Base-by-base conservation (phyloP, 2,888 invertebrate genomes). In the Hemaris fuciformis region DNA sequence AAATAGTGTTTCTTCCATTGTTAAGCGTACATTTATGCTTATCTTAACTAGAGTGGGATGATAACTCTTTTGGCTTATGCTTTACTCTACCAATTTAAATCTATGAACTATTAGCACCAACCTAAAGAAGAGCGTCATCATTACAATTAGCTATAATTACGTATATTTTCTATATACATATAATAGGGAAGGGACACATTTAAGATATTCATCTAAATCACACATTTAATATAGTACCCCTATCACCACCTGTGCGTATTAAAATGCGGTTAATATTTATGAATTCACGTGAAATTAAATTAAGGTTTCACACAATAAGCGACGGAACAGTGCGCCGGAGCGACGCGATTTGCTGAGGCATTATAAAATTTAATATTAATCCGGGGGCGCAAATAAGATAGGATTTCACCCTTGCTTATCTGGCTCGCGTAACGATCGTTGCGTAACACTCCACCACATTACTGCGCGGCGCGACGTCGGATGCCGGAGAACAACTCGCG, bases 321-420 rank as follows among this genome's bases (percentile, higher is more conserved):
- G 79, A 48, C 59, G 74, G 73, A 79, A 76, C 62, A 68, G 68
- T 80, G 73, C 73, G 77, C 74, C 71, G 70, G 64, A 67, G 75
- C 75, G 75, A 74, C 69, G 73, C 80, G 83, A 84, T 84, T 81
- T 80, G 76, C 80, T 80, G 82, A 84, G 81, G 81, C 80, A 81
- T 84, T 87, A 86, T 86, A 87, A 89, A 89, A 90, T 89, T 88
- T 87, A 91, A 91, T 88, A 89, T 88, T 84, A 89, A 89, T 87
- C 87, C 81, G 79, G 76, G 85, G 84, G 83, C 74, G 84, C 83
- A 85, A 89, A 88, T 87, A 86, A 87, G 84, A 87, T 88, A 85
- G 86, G 83, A 89, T 89, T 88, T 85, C 87, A 85, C 83, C 88
- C 88, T 84, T 85, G 83, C 85, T 84, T 86, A 84, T 83, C 84